Base-by-base conservation (phyloP, 2,113 vertebrate species). In the Pipa parva region DNA sequence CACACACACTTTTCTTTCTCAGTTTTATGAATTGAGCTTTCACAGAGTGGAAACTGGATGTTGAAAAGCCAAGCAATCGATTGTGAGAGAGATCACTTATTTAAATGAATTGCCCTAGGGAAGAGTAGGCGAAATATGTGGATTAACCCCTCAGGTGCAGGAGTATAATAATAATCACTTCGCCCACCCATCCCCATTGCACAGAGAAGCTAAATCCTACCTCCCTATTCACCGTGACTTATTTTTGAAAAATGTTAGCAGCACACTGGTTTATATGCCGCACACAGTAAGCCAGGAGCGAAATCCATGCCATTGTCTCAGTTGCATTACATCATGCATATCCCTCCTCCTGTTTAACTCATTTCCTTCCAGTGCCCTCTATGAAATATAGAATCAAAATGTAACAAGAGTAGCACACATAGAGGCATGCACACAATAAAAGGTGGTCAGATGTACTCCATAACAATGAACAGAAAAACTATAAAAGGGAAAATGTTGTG, bases 251-350 rank as follows among this genome's bases (percentile, higher is more conserved):
- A 13, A 42, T 42, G 27, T 22, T 21, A 24, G 4, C 9, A 13
- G 25, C 21, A 50, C 21, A 8, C 10, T 9, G 5, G 15, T 42
- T 33, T 76, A 72, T 29, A 77, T 78, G 37, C 71, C 58, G 59
- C 70, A 63, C 61, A 18, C 60, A 84, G 75, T 76, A 77, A 90
- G 90, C 83, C 72, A 75, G 72, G 76, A 89, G 76, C 86, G 90
- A 78, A 91, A 93, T 84, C 88, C 88, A 91, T 88, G 88, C 93
- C 84, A 95, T 97, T 97, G 93, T 96, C 92, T 94, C 87, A 90
- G 90, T 91, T 89, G 89, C 91, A 91, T 93, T 92, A 90, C 89
- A 91, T 91, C 89, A 92, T 89, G 81, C 89, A 82, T 85, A 84
- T 86, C 83, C 84, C 84, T 81, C 90, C 82, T 83, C 81, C 85